phyloP scores from a whole-genome alignment of 1,140 invertebrate species.

The Trichogramma pretiosum region DNA sequence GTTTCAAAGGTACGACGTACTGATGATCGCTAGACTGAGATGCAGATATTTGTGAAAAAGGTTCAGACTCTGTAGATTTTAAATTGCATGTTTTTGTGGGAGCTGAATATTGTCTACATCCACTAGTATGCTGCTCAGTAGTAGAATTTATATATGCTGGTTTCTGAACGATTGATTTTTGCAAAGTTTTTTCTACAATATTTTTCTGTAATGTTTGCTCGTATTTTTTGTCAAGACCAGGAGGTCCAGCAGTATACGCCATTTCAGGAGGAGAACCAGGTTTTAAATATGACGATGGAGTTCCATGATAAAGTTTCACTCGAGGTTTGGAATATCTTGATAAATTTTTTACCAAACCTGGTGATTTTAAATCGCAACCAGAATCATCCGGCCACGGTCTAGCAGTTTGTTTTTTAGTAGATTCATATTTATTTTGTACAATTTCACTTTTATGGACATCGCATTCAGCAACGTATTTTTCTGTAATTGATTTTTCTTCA shows the following conservation, averaged over 20 bases:
- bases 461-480: conserved; percentile 36
- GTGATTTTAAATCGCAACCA: conserved; percentile 46
- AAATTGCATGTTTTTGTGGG: conserved; percentile 42
- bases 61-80: conserved; percentile 48
- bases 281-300: conserved; percentile 36
- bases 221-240: conserved; percentile 44
- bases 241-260: conserved; percentile 46
- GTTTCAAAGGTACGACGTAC: conserved; percentile 36
- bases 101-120: conserved; percentile 47
- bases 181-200: conserved; percentile 51
- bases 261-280: conserved; percentile 59
- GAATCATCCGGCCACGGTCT: conserved; percentile 38
- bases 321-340: conserved; percentile 27
- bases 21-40: conserved; percentile 26
- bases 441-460: conserved; percentile 33
- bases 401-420: conserved; percentile 31
- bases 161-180: conserved; percentile 47
- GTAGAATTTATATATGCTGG: conserved; percentile 47
- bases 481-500: conserved; percentile 32
- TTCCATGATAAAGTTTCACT: conserved; percentile 26
- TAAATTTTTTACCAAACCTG: conserved; percentile 43
- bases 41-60: conserved; percentile 43
- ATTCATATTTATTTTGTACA: conserved; percentile 39
- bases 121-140: conserved; percentile 42
- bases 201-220: too few relatives aligned